Conservation (phyloP, 2,113 vertebrate genomes). For the Lophura nycthemera region DNA sequence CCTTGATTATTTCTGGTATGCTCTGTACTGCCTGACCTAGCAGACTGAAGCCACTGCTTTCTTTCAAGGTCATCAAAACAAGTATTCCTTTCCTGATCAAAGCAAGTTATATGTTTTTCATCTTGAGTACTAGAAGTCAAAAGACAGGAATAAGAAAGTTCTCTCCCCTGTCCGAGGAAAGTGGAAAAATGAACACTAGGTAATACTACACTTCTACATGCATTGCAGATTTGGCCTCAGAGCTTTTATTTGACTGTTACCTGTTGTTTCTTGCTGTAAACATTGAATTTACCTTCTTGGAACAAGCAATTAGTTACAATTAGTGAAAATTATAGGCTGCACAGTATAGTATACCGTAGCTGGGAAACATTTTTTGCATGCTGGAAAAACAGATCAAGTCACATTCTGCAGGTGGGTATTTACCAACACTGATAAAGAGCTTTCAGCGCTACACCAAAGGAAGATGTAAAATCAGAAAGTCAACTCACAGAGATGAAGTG, state of each 20-base stretch:
- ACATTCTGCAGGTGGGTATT: fast-evolving
- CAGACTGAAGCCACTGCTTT: background rate
- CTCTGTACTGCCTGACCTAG: conserved; percentile 4
- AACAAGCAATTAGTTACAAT: background rate
- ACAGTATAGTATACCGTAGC: background rate
- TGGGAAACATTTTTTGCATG: background rate
- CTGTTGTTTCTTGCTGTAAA: background rate
- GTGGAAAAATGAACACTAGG: background rate
- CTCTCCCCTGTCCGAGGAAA: background rate
- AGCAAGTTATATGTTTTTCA: background rate
- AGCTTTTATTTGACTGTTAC: background rate
- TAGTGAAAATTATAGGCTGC: background rate
- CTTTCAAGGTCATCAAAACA: background rate
- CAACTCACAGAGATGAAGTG: background rate
- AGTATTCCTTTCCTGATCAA: background rate
- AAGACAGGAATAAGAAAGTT: background rate
- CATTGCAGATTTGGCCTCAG: background rate
- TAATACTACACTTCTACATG: background rate
- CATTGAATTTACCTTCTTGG: background rate
- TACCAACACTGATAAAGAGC: background rate
- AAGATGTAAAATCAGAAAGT: background rate
- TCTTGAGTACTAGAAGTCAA: background rate
- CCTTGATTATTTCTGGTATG: conserved; percentile 36
- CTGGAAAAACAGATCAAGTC: background rate
- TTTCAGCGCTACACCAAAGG: background rate